Percentiles rank a stretch among this genome's conserved stretches.
Conservation (phyloP, 2,888 invertebrate species). For the Sipha maydis region DNA sequence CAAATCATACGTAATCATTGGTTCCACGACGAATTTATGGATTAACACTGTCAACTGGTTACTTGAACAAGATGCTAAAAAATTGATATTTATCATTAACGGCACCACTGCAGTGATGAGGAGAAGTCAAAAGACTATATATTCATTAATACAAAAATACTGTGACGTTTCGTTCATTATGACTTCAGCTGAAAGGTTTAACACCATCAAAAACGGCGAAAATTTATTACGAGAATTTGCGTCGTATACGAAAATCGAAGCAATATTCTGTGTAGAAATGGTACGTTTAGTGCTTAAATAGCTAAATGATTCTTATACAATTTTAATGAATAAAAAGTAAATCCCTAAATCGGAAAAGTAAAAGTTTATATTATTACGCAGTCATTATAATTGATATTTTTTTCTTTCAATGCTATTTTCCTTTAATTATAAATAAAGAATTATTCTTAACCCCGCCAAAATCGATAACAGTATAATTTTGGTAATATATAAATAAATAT, state of each 20-base stretch:
- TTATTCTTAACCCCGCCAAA: too few relatives aligned
- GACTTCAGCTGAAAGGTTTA: conserved; percentile 52
- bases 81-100: conserved; percentile 62
- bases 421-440: too few relatives aligned
- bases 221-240: conserved; percentile 60
- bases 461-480: too few relatives aligned
- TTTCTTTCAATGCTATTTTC: too few relatives aligned
- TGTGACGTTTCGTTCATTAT: conserved; percentile 55
- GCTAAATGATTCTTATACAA: neutral
- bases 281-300: conserved; percentile 31
- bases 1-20: conserved; percentile 41
- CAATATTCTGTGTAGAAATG: conserved; percentile 61
- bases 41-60: conserved; percentile 65
- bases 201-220: conserved; percentile 50
- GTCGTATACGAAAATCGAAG: conserved; percentile 59
- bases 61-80: conserved; percentile 62
- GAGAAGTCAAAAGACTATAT: conserved; percentile 51
- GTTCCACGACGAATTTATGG: conserved; percentile 66
- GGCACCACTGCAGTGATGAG: conserved; percentile 24
- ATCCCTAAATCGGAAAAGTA: too few relatives aligned
- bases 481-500: too few relatives aligned
- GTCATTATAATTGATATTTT: neutral
- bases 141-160: conserved; percentile 60
- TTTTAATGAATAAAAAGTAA: neutral
- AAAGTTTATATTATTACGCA: neutral